Percentiles rank a stretch among this genome's conserved stretches.
phyloP scores from a whole-genome alignment of 2,888 invertebrate species.

The Ophion slaviceki region DNA sequence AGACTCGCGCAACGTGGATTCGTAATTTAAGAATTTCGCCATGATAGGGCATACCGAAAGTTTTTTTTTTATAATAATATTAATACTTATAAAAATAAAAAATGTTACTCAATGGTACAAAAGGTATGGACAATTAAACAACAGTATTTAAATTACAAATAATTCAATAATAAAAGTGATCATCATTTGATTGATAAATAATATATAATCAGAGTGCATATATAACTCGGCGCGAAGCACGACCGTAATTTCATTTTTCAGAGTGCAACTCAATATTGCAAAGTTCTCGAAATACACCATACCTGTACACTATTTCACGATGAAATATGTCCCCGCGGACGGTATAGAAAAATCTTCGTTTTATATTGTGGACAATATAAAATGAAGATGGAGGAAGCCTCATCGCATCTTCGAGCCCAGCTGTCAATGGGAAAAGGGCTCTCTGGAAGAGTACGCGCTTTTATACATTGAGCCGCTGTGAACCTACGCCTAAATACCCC shows the following conservation, averaged over 20 bases:
- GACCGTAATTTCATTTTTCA: background rate
- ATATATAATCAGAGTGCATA: background rate
- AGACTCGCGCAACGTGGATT: constrained; percentile 10
- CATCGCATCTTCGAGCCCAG: constrained; percentile 2
- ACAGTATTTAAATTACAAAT: background rate
- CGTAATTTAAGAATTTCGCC: constrained; percentile 22
- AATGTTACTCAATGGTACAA: background rate
- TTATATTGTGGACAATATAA: constrained; percentile 15
- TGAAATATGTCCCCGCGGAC: background rate
- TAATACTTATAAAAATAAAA: background rate
- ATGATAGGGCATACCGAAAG: background rate
- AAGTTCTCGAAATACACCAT: background rate
- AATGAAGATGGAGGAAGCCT: background rate
- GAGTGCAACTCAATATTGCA: too few species aligned
- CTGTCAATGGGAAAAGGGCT: constrained; percentile 11
- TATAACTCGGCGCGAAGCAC: background rate
- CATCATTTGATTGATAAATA: background rate
- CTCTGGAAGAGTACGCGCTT: background rate
- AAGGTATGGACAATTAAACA: background rate
- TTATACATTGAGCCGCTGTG: background rate
- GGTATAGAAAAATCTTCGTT: background rate
- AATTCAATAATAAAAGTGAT: background rate
- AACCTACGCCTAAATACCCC: background rate
- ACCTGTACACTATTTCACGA: background rate
- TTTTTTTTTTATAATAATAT: background rate